Evolutionary conservation across 2,113 vertebrate genomes (phyloP).

Genomic region (Puntigrus tetrazona): DNA sequence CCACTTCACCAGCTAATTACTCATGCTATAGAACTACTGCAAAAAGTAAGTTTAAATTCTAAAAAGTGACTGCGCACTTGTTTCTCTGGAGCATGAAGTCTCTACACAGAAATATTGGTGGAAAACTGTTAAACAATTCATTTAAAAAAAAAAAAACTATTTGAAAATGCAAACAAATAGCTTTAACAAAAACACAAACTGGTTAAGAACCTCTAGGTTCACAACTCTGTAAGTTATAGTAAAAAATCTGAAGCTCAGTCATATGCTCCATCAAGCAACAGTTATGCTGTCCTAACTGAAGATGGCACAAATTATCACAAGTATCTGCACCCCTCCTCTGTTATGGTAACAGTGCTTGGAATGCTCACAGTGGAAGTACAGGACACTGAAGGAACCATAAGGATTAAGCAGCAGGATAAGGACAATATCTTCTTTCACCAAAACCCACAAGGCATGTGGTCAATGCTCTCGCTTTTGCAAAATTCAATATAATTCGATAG

Average conservation of each 20-base stretch:
- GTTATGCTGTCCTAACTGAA: background rate
- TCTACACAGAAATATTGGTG: too few species aligned
- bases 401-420: background rate
- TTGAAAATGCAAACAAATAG: background rate
- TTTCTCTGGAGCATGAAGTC: too few species aligned
- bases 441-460: background rate
- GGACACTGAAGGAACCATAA: background rate
- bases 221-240: background rate
- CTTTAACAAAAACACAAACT: background rate
- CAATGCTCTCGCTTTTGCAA: constrained; percentile 1
- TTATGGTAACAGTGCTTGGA: background rate
- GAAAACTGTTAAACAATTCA: background rate
- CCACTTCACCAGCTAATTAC: too few species aligned
- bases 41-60: too few species aligned
- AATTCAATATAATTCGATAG: constrained; percentile 20
- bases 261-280: background rate
- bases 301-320: background rate
- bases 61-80: too few species aligned
- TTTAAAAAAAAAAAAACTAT: background rate
- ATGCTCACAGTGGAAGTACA: background rate
- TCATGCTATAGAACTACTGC: too few species aligned
- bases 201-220: background rate
- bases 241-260: background rate
- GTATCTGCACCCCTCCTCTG: background rate
- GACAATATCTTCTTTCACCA: constrained; percentile 16